Base-by-base conservation (phyloP, 2,797 vertebrate genomes). In the Girardinus metallicus region DNA sequence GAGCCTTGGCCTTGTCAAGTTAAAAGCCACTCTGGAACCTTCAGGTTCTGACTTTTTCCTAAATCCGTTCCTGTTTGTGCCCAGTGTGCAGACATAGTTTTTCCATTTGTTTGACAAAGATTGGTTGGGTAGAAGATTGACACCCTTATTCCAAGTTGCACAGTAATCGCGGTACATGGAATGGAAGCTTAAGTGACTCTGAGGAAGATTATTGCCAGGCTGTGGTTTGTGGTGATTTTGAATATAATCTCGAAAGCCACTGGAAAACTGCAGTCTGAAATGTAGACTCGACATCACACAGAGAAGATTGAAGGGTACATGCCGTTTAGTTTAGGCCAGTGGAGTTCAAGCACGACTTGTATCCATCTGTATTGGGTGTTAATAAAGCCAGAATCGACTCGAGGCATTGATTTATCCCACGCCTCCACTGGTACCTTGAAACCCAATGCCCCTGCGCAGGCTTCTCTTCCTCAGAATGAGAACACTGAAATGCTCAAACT, bases 201-300 rank as follows among this genome's bases (percentile, higher is more conserved):
- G 26, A 68, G 36, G 39, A 43, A 70, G 66, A 70, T 43, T 70
- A 26, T 6, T 70, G 41, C 39, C 66, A 70, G 39, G 66, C 66
- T 43, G 66, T 15, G 66, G 66, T 70, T 70, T 70, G 10, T 26
- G 66, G 39, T 5, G 2, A 43, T 70, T 43, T 43, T 43, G 26
- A 70, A n/a, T 43, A n/a, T 70, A n/a, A 70, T 70, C 23, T n/a
- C 1, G 23, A 43, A n/a, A 70, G 23, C 66, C 66, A 70, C 39
- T 43, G 66, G 66, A 70, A n/a, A 70, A 43, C 23, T 43, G 23
- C 39, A 43, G 34, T 23, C 34, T 21, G 2, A 68, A 26, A 68
- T 41, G 18, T 68, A 68, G 34, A 41, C 64, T 68, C 41, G 64
- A 68, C 39, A 70, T 70, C 12, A 70, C 39, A 43, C 66, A 70